phyloP scores from a whole-genome alignment of 2,888 invertebrate species.

The Sturmia bella region DNA sequence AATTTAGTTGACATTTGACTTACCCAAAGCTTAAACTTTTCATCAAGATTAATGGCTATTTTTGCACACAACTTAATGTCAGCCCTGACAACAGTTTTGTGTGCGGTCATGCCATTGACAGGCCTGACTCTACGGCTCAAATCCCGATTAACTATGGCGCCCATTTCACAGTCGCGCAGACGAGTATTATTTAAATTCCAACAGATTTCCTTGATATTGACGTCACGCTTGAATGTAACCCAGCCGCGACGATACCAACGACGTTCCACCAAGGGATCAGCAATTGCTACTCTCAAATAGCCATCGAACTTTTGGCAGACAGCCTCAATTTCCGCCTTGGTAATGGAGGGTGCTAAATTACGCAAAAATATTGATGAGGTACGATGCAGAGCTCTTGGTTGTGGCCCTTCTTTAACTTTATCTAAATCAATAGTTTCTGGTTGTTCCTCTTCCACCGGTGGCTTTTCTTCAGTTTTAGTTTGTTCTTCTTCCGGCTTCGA shows the following conservation, averaged over 20 bases:
- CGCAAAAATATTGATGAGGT: conserved; percentile 98
- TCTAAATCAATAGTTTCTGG: conserved; percentile 82
- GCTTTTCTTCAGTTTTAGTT: conserved; percentile 54
- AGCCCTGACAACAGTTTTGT: conserved; percentile 92
- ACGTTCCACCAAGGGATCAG: conserved; percentile 97
- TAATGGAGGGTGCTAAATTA: conserved; percentile 97
- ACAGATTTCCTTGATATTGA: conserved; percentile 99
- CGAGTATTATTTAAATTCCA: conserved; percentile 98
- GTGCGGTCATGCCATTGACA: conserved; percentile 94
- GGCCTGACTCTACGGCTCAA: conserved; percentile 95
- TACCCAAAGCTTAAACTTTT: conserved; percentile 91
- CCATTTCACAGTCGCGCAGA: conserved; percentile 83
- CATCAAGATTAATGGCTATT: conserved; percentile 94
- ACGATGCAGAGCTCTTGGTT: conserved; percentile 91
- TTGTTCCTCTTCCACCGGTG: conserved; percentile 52
- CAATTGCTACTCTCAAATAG: conserved; percentile 96
- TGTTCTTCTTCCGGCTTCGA: conserved; percentile 73
- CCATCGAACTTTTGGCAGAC: conserved; percentile 96
- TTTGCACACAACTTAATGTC: conserved; percentile 96
- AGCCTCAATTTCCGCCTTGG: conserved; percentile 97
- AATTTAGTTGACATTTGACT: conserved; percentile 12
- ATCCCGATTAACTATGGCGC: conserved; percentile 96
- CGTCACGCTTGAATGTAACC: conserved; percentile 98
- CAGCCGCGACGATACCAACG: conserved; percentile 98
- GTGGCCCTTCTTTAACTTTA: conserved; percentile 82